Evolutionary conservation across 1,140 invertebrate genomes (phyloP), one percentile per base, ranked within the genome.

Genomic region (Diabrotica undecimpunctata): DNA sequence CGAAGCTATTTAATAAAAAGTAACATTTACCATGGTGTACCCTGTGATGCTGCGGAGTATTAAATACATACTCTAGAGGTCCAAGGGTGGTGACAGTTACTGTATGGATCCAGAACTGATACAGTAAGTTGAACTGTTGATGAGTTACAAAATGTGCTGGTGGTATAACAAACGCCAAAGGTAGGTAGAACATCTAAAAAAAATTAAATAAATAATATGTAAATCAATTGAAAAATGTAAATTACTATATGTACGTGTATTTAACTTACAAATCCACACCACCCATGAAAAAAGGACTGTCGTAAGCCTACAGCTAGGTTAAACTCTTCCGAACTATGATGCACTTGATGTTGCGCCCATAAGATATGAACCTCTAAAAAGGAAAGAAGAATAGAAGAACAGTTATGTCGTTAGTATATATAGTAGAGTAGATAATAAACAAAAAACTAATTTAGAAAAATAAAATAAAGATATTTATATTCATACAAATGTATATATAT

Each of bases 311-410:
- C 93, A 10, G 90, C 88, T 71, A 97, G 83, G 81, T 97, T 97
- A 79, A 94, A 97, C 74, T 97, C 94, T 79, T 98, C 95, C 11
- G 94, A 95, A 73, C 93, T 96, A 74, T 98, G 96, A 79, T 98
- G 96, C 0, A 95, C 93, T 81, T 97, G 95, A 81, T 98, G 96
- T 65, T 94, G 89, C 0, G 93, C 91, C 95, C 95, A 98, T 58
- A 97, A 82, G 65, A 98, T 87, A 77, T 96, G 93, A 8, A 96
- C 81, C 79, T 97, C 91, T 92, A 79, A 14, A 81, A 83, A 72
- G 35, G 66, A 73, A 73, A n/a, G n/a, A n/a, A n/a, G n/a, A n/a
- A n/a, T n/a, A n/a, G n/a, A 66, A n/a, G 41, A 41, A 56, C 35
- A n/a, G 9, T 61, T 10, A 36, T 39, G 14, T 39, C 39, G n/a